These are phyloP conservation scores for Amphiprion ocellaris DNA, from an alignment of 2,113 vertebrate species.

Conservation along the genomic window DNA sequence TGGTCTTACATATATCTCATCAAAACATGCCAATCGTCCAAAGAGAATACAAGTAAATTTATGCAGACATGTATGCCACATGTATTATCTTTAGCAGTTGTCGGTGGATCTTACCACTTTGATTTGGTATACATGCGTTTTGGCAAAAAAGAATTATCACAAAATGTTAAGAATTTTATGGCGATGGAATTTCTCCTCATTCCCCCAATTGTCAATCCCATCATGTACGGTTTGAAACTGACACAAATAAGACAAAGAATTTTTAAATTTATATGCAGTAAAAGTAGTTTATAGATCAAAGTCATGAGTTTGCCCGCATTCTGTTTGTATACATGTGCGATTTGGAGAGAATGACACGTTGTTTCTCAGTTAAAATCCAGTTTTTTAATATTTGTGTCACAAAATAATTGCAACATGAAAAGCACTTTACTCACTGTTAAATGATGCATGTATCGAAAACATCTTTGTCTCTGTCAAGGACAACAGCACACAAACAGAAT, in stretches of 20 bases:
- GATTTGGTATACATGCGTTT: conserved; percentile 50
- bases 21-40: conserved; percentile 29
- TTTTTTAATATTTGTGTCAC: no score
- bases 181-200: conserved; percentile 48
- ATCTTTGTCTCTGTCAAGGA: no score
- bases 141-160: neutral
- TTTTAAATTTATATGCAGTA: neutral
- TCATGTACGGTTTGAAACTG: conserved; percentile 51
- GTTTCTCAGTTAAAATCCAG: no score
- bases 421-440: no score
- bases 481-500: no score
- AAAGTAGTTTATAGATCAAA: no score
- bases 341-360: no score
- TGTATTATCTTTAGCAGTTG: conserved; percentile 20
- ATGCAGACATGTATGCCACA: conserved; percentile 60
- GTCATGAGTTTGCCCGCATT: no score
- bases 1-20: conserved; percentile 52
- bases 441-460: no score
- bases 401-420: no score
- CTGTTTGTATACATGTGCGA: no score
- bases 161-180: conserved; percentile 38
- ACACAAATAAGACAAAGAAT: conserved; percentile 5
- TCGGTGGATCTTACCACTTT: conserved; percentile 23
- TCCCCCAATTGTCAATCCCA: conserved; percentile 48
- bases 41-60: conserved; percentile 39